Evolutionary conservation across 2,888 invertebrate genomes (phyloP), one percentile per base, ranked within the genome.

Genomic region (Leptopterna dolabrata): DNA sequence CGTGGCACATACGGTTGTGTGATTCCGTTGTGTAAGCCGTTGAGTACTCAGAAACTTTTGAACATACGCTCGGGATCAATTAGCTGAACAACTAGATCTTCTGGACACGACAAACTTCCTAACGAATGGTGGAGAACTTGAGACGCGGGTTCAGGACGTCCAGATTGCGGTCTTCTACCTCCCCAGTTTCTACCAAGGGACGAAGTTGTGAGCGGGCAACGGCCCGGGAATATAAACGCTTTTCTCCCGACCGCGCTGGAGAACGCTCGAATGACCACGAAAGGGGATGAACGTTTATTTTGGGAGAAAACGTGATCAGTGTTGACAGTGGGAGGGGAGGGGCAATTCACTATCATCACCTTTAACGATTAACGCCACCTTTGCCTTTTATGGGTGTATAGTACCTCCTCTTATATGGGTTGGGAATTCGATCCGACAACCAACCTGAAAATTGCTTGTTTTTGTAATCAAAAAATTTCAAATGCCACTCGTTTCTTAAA

Each of bases 221-320:
- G 36, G 73, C 7, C 16, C 73, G 1, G n/a, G 73, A 7, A 73
- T 36, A 73, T 73, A 36, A 73, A 30, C 73, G 73, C 16, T 73
- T 73, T 73, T 73, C 30, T 16, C 27, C 36, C 73, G 19, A 30
- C 73, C 73, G 73, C 73, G 29, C 73, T 16, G 36, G 36, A 14
- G 19, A n/a, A 73, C 73, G 36, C 73, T 73, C 73, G 36, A 73
- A 30, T 16, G 36, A 36, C n/a, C 73, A 73, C 71, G 30, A 73
- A 73, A 30, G 73, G 19, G 41, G 36, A 71, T 14, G 71, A 29
- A 36, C 73, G 73, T 73, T 73, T 73, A 73, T 73, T 73, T 73
- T 29, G 36, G 11, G 73, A 9, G 36, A n/a, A 51, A 24, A 63
- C 63, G 63, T 63, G 63, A 63, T 63, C 63, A 63, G 63, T 51